A percentile compares a stretch with the other conserved stretches of the same genome.
Evolutionary conservation across 1,140 invertebrate genomes (phyloP).

Genomic region (Drosophila trapezifrons): DNA sequence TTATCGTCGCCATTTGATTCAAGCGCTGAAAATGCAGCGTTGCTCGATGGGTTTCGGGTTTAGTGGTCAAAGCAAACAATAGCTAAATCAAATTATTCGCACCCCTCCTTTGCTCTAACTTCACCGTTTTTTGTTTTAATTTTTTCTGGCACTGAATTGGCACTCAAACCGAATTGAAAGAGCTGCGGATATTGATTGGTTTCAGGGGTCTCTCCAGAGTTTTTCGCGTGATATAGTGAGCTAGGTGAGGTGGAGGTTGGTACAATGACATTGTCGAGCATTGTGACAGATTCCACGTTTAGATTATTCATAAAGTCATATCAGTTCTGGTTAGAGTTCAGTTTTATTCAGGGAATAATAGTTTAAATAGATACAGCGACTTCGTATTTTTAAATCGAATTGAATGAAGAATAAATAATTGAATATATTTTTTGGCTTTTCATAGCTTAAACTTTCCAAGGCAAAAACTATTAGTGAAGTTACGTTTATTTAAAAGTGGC

Average conservation of each 20-base stretch:
- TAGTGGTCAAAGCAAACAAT: slow-evolving; percentile 19
- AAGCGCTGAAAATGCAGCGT: slow-evolving; percentile 1
- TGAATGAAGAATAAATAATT: too few species aligned
- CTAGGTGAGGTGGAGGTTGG: not conserved
- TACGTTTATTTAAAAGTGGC: too few species aligned
- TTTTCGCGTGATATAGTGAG: slow-evolving; percentile 2
- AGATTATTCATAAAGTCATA: not conserved
- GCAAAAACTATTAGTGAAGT: too few species aligned
- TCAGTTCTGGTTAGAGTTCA: too few species aligned
- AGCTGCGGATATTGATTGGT: slow-evolving; percentile 47
- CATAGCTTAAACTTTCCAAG: too few species aligned
- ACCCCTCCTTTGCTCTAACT: not conserved
- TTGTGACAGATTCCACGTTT: slow-evolving; percentile 1
- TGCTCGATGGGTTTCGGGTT: slow-evolving; percentile 7
- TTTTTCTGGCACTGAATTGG: slow-evolving; percentile 20
- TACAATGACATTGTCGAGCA: slow-evolving; percentile 6
- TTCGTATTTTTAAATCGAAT: too few species aligned
- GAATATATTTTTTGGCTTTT: too few species aligned
- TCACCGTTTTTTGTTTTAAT: slow-evolving; percentile 13
- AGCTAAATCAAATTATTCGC: slow-evolving; percentile 47
- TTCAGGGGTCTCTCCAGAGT: slow-evolving; percentile 14
- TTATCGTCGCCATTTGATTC: slow-evolving; percentile 10
- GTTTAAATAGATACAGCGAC: too few species aligned
- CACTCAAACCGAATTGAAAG: slow-evolving; percentile 36
- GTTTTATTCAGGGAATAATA: not conserved